Evolutionary conservation across 2,888 invertebrate species (phyloP).

Genomic region (Cotesia congregata): DNA sequence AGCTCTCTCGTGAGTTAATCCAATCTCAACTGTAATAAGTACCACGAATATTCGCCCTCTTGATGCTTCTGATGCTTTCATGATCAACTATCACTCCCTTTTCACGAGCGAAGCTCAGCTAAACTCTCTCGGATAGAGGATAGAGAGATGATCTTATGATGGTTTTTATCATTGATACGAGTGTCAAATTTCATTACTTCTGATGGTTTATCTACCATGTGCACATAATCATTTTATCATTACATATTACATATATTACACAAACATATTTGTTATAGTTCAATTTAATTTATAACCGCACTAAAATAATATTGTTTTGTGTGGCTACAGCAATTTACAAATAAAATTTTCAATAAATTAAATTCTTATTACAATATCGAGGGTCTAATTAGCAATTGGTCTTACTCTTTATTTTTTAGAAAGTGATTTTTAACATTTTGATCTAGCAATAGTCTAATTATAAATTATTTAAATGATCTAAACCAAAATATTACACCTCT

Average conservation of each 20-base stretch:
- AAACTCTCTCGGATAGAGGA: neutral
- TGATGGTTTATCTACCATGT: neutral
- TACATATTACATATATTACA: neutral
- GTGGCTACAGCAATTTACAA: no score
- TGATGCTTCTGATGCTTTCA: slow-evolving; percentile 19
- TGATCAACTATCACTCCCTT: slow-evolving; percentile 17
- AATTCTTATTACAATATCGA: no score
- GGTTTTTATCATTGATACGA: slow-evolving; percentile 6
- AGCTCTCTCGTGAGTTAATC: slow-evolving; percentile 60
- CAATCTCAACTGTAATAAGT: slow-evolving; percentile 61
- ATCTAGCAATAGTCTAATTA: no score
- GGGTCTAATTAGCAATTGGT: no score
- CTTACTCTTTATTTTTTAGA: no score
- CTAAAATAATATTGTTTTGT: no score
- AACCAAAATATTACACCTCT: no score
- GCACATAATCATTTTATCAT: neutral
- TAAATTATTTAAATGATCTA: no score
- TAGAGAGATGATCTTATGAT: neutral
- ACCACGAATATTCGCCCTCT: slow-evolving; percentile 32
- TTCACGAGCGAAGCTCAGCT: neutral
- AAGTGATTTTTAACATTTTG: no score
- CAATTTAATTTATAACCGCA: neutral
- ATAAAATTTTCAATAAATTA: no score
- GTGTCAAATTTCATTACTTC: slow-evolving; percentile 9
- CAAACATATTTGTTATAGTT: neutral